These are phyloP conservation scores for Parasteatoda lunata DNA, from an alignment of 2,888 invertebrate species.

Conservation along the genomic window DNA sequence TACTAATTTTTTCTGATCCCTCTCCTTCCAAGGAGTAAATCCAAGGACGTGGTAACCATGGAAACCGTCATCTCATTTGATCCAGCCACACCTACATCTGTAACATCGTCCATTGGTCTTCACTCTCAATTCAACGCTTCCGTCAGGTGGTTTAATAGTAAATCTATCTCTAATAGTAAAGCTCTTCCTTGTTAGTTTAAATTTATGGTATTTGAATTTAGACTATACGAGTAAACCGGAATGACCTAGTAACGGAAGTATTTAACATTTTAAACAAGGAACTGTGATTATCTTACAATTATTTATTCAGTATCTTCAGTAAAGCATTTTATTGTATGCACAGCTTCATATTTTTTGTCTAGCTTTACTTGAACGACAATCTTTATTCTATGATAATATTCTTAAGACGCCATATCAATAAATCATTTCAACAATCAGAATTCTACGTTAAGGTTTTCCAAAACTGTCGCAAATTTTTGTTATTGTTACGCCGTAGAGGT, in stretches of 20 bases:
- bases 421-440: no score
- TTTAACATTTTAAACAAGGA: neutral
- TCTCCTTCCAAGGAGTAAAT: neutral
- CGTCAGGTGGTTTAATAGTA: constrained; percentile 40
- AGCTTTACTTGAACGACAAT: no score
- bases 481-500: no score
- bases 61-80: constrained; percentile 37
- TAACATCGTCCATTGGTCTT: constrained; percentile 18
- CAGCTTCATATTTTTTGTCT: no score
- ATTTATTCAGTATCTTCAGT: no score
- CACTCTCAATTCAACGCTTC: constrained; percentile 28
- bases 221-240: neutral
- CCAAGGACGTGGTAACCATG: constrained; percentile 42
- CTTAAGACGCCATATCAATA: no score
- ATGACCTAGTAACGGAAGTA: neutral
- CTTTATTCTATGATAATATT: no score
- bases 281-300: neutral
- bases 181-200: neutral
- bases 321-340: no score
- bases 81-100: constrained; percentile 52
- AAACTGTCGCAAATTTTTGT: no score
- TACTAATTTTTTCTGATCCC: neutral
- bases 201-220: neutral
- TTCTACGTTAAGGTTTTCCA: no score
- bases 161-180: neutral